These are phyloP conservation scores for Drosophila phalerata DNA, from an alignment of 2,888 invertebrate species.

Conservation along the genomic window DNA sequence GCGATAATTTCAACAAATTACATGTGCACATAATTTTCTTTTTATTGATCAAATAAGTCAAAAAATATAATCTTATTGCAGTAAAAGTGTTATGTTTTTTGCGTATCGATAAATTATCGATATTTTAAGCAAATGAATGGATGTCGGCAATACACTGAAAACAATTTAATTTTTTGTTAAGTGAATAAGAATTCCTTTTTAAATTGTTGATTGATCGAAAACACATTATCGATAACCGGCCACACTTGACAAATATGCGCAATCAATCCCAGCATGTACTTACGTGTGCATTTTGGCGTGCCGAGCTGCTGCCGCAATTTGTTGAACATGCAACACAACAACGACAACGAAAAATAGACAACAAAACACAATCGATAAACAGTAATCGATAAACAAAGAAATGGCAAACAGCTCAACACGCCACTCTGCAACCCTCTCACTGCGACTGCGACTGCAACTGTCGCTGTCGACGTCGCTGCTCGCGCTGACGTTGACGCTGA, in stretches of 20 bases:
- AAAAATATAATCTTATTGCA: too few species aligned
- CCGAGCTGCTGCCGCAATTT: slow-evolving; percentile 58
- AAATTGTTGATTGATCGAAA: not conserved
- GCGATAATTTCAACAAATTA: not conserved
- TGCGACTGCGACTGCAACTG: slow-evolving; percentile 32
- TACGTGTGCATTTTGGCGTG: slow-evolving; percentile 67
- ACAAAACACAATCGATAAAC: slow-evolving; percentile 5
- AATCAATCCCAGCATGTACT: slow-evolving; percentile 51
- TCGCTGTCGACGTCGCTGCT: slow-evolving; percentile 49
- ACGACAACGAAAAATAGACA: slow-evolving; percentile 26
- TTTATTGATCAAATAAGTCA: too few species aligned
- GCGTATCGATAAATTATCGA: not conserved
- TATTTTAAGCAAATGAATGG: too few species aligned
- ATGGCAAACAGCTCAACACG: slow-evolving; percentile 70
- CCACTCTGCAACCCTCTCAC: slow-evolving; percentile 45
- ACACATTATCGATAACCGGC: slow-evolving; percentile 12
- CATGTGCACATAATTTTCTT: too few species aligned
- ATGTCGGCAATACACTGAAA: too few species aligned
- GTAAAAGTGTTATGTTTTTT: too few species aligned
- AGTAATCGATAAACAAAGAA: slow-evolving; percentile 18
- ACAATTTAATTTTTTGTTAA: not conserved
- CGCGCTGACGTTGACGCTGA: slow-evolving; percentile 65
- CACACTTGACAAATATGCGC: slow-evolving; percentile 33
- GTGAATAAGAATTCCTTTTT: not conserved
- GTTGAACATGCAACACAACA: slow-evolving; percentile 29